Evolutionary conservation across 1,140 invertebrate genomes (phyloP), one percentile per base, ranked within the genome.

Genomic region (Drosophila subobscura): DNA sequence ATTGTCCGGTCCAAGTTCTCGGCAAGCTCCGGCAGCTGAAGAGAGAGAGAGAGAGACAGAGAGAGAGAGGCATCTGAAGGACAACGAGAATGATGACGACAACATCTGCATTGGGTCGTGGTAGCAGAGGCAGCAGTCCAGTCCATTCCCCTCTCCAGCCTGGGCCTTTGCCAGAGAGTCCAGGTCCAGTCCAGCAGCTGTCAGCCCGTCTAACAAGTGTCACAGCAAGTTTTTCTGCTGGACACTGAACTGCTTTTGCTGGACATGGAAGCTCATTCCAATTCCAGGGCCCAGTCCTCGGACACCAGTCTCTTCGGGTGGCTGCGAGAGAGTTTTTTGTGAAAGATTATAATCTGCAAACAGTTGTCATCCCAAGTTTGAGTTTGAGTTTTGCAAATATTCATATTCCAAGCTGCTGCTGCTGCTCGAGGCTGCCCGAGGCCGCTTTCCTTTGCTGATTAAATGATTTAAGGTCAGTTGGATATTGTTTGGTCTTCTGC

Each of bases 341-440:
- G 83, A 88, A 83, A 88, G 83, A 88, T 88, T 88, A 88, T 88
- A 88, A 88, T 88, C 83, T 88, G 84, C 83, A 88, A 88, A 88
- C 83, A 88, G 83, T 88, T 88, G 83, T 86, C 83, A 88, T 79
- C 79, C 79, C 74, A 88, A 33, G 10, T 37, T 37, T 37, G 33
- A 37, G 78, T 88, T 88, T 86, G 53, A 86, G 77, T 75, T 78
- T 88, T 60, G 67, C 79, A 88, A 88, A 84, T 88, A 84, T 88
- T 61, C 58, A 25, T 60, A 76, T 57, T 63, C 16, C 16, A 20
- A 20, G 16, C 16, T 20, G 16, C 16, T 20, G 16, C 16, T 20
- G 16, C 16, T 20, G 16, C 16, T 20, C 16, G 16, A 20, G 16
- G 60, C 41, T 55, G 53, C 70, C 25, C 46, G 45, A 27, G 29